Percentiles rank a stretch among this genome's conserved stretches.
phyloP scores from a whole-genome alignment of 2,888 invertebrate species.

The Melinopterus prodromus region DNA sequence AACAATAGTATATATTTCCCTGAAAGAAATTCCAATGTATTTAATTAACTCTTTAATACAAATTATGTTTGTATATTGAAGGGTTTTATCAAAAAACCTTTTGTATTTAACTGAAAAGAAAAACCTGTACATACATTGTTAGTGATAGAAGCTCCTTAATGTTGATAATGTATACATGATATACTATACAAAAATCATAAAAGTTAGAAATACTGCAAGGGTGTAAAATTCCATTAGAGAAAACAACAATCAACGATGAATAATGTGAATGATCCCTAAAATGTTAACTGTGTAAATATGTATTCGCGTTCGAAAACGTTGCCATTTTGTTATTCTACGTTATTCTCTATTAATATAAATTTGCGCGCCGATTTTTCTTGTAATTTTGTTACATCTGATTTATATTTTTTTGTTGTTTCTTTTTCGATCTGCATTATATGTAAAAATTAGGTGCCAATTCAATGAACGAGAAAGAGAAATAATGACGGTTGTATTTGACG shows the following conservation, averaged over 20 bases:
- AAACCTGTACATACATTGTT: slow-evolving; percentile 14
- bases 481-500: slow-evolving; percentile 31
- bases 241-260: neutral
- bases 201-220: neutral
- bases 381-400: slow-evolving; percentile 23
- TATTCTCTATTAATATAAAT: neutral
- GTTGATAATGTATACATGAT: neutral
- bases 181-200: neutral
- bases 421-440: slow-evolving; percentile 34
- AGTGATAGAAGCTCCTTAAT: slow-evolving; percentile 6
- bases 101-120: neutral
- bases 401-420: slow-evolving; percentile 19
- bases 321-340: neutral
- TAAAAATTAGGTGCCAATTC: slow-evolving; percentile 55
- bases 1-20: slow-evolving; percentile 18
- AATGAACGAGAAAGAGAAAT: slow-evolving; percentile 30
- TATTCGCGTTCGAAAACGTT: neutral
- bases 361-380: slow-evolving; percentile 8
- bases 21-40: neutral
- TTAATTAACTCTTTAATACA: neutral
- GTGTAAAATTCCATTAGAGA: neutral
- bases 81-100: neutral
- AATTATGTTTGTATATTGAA: neutral
- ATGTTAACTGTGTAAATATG: neutral
- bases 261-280: neutral